Percentiles rank a stretch among this genome's conserved stretches.
phyloP scores from a whole-genome alignment of 2,888 invertebrate species.

The Clepsis dumicolana region DNA sequence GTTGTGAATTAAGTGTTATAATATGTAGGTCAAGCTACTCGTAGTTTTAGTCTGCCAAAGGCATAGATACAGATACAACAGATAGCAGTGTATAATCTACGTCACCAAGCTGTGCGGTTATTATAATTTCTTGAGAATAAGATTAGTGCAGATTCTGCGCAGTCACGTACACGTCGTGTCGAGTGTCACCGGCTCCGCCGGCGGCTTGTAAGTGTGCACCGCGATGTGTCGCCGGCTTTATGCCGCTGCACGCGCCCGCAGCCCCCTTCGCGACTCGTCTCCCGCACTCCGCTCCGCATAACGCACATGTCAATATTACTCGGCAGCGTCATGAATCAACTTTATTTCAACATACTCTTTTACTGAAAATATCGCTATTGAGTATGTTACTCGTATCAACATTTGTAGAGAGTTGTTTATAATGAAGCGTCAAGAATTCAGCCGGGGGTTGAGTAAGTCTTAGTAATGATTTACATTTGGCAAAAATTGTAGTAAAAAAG shows the following conservation, averaged over 20 bases:
- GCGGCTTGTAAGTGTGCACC: conserved; percentile 48
- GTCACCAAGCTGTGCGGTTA: not conserved
- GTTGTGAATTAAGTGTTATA: not conserved
- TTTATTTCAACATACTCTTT: conserved; percentile 1
- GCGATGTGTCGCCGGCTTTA: conserved; percentile 58
- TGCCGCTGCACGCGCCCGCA: conserved; percentile 66
- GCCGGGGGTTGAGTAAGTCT: too few relatives aligned
- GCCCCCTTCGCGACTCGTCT: conserved; percentile 20
- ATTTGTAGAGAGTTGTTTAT: not conserved
- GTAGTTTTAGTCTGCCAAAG: too few relatives aligned
- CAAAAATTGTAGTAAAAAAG: too few relatives aligned
- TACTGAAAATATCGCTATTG: conserved; percentile 3
- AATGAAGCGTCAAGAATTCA: too few relatives aligned
- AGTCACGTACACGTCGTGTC: conserved; percentile 78
- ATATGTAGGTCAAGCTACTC: not conserved
- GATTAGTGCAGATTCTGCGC: conserved; percentile 79
- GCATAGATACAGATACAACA: too few relatives aligned
- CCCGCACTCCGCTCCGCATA: conserved; percentile 14
- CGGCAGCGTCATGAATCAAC: conserved; percentile 21
- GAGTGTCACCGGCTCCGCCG: conserved; percentile 68
- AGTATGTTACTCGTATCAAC: conserved; percentile 1
- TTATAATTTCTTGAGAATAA: conserved; percentile 56
- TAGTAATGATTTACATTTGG: too few relatives aligned
- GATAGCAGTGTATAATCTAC: not conserved
- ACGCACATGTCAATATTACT: conserved; percentile 24